A percentile compares a stretch with the other conserved stretches of the same genome.
Evolutionary conservation across 2,888 invertebrate species (phyloP).

Genomic region (Drosophila meridiana): DNA sequence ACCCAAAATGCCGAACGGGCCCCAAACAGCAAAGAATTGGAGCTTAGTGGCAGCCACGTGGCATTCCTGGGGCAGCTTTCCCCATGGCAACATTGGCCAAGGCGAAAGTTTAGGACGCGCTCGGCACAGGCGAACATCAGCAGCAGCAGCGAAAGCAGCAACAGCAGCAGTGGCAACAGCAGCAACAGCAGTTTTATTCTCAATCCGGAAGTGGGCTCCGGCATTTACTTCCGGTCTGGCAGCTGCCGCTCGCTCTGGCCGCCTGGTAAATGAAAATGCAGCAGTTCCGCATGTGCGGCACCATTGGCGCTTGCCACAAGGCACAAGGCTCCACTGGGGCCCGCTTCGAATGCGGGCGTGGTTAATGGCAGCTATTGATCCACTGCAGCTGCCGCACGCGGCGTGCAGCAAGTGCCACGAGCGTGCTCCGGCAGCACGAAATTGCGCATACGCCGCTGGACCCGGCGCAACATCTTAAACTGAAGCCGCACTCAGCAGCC

Average conservation of each 20-base stretch:
- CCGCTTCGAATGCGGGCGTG: conserved; percentile 60
- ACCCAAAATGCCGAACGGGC: conserved; percentile 11
- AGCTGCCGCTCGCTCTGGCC: conserved; percentile 62
- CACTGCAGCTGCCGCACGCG: conserved; percentile 68
- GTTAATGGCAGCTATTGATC: conserved; percentile 72
- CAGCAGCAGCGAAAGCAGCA: conserved; percentile 26
- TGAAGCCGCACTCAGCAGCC: conserved; percentile 11
- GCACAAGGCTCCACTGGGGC: not conserved
- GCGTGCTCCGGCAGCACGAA: not conserved
- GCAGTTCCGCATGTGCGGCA: conserved; percentile 82
- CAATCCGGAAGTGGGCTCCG: conserved; percentile 66
- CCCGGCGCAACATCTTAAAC: conserved; percentile 45
- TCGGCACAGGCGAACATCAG: conserved; percentile 36
- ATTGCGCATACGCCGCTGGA: conserved; percentile 30
- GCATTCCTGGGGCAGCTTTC: conserved; percentile 43
- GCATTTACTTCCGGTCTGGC: conserved; percentile 79
- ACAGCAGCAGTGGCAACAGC: not conserved
- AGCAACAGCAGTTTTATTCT: conserved; percentile 9
- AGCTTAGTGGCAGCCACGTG: conserved; percentile 34
- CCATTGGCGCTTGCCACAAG: conserved; percentile 19
- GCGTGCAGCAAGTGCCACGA: conserved; percentile 55
- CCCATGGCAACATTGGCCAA: conserved; percentile 75
- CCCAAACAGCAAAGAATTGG: conserved; percentile 13
- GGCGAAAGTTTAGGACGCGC: conserved; percentile 72
- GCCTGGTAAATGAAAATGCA: conserved; percentile 82